A percentile compares a stretch with the other conserved stretches of the same genome.
Conservation (phyloP, 2,113 vertebrate genomes). For the Myotis brandtii region DNA sequence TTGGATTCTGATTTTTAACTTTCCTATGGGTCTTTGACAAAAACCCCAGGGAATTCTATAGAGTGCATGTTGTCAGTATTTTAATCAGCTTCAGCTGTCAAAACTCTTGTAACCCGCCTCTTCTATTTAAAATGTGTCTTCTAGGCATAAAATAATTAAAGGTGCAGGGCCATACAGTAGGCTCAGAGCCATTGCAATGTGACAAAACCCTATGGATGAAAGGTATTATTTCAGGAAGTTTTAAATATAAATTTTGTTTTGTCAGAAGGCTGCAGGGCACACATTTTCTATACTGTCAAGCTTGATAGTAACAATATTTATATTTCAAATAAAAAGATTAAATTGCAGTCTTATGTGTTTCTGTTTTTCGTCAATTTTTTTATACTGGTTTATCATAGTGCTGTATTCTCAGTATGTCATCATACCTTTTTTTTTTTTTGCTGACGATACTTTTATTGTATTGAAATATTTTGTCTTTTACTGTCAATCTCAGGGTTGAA, state of each 20-base stretch:
- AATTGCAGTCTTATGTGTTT: slow-evolving; percentile 90
- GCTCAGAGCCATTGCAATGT: slow-evolving; percentile 87
- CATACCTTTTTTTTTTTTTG: slow-evolving; percentile 76
- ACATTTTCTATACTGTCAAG: slow-evolving; percentile 93
- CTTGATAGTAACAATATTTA: slow-evolving; percentile 94
- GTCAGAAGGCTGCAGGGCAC: slow-evolving; percentile 92
- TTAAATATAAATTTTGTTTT: slow-evolving; percentile 94
- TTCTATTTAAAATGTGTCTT: slow-evolving; percentile 95
- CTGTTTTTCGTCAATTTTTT: slow-evolving; percentile 87
- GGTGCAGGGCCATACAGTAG: slow-evolving; percentile 89
- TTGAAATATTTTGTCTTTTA: slow-evolving; percentile 88
- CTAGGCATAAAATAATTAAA: slow-evolving; percentile 96
- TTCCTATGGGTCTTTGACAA: slow-evolving; percentile 87
- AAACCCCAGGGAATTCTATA: slow-evolving; percentile 90
- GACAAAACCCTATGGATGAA: slow-evolving; percentile 91
- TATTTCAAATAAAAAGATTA: slow-evolving; percentile 94
- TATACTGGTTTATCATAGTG: slow-evolving; percentile 87
- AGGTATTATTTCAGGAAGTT: slow-evolving; percentile 93
- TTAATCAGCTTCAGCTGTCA: slow-evolving; percentile 94
- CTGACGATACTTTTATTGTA: slow-evolving; percentile 88
- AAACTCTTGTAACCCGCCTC: slow-evolving; percentile 92
- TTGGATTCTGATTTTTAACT: slow-evolving; percentile 85
- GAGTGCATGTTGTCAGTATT: slow-evolving; percentile 92
- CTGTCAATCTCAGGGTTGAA: slow-evolving; percentile 86
- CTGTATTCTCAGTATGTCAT: slow-evolving; percentile 84